Percentiles rank a stretch among this genome's conserved stretches.
These are phyloP conservation scores for Anolis apletophallus DNA, from an alignment of 2,797 vertebrate genomes.

Conservation along the genomic window DNA sequence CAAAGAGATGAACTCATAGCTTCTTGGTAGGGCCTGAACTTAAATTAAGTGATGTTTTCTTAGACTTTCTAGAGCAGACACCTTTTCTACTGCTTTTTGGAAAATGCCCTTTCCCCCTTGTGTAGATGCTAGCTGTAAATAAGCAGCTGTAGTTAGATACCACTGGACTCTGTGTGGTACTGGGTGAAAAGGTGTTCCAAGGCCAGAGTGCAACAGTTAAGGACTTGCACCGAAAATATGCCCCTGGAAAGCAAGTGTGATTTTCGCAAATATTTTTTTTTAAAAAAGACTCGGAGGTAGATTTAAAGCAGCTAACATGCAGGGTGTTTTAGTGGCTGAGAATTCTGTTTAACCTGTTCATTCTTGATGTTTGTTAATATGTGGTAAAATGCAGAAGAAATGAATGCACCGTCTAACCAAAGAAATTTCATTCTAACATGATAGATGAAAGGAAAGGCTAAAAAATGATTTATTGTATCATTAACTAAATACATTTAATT, in stretches of 20 bases:
- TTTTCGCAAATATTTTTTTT: conserved; percentile 9
- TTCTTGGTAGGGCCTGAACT: too few species aligned
- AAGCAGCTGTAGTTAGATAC: too few species aligned
- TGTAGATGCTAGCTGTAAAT: too few species aligned
- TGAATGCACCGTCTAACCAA: background rate
- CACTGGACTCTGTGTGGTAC: too few species aligned
- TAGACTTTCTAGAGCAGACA: too few species aligned
- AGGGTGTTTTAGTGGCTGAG: background rate
- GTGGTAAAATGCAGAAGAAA: background rate
- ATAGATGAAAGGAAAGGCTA: background rate
- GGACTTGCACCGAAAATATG: background rate
- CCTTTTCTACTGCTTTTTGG: too few species aligned
- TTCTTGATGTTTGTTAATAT: background rate
- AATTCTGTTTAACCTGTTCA: background rate
- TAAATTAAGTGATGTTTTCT: too few species aligned
- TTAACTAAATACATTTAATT: too few species aligned
- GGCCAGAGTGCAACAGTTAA: background rate
- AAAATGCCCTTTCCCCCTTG: too few species aligned
- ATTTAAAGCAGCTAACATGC: background rate
- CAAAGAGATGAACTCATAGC: too few species aligned
- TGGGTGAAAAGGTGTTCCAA: too few species aligned
- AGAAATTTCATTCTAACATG: background rate
- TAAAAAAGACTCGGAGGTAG: too few species aligned
- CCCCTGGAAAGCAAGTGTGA: background rate
- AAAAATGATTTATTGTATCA: background rate